phyloP scores from a whole-genome alignment of 1,140 invertebrate species.

The Bombus affinis region DNA sequence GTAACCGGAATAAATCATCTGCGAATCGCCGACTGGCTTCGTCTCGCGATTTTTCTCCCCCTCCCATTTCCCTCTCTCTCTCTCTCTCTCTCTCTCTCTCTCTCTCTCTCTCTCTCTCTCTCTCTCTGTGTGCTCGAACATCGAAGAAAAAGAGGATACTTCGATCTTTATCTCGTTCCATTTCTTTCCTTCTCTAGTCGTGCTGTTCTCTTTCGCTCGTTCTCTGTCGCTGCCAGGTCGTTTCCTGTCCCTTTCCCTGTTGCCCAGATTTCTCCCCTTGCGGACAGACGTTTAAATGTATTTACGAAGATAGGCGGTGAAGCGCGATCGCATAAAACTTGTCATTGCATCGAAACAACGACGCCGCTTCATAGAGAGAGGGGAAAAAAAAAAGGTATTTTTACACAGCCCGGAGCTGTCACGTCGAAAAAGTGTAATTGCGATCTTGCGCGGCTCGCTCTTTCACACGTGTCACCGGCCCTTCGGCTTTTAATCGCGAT shows the following conservation, averaged over 20 bases:
- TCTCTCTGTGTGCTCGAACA: not conserved
- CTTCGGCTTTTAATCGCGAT: conserved; percentile 71
- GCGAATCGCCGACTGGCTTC: conserved; percentile 54
- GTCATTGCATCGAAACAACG: conserved; percentile 44
- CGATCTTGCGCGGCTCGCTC: conserved; percentile 55
- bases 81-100: no score
- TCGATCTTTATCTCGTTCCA: conserved; percentile 37
- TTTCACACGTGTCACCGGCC: conserved; percentile 64
- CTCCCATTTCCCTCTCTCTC: no score
- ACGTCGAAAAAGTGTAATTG: conserved; percentile 58
- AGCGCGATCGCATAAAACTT: conserved; percentile 39
- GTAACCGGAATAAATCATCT: conserved; percentile 66
- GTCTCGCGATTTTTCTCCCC: conserved; percentile 16
- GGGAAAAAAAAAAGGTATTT: conserved; percentile 43
- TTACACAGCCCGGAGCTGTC: conserved; percentile 45
- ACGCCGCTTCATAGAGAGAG: conserved; percentile 2
- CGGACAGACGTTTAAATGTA: conserved; percentile 16
- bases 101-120: no score
- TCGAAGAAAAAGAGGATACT: conserved; percentile 48
- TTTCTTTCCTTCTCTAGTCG: no score
- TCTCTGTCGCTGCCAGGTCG: no score
- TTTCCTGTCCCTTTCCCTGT: not conserved
- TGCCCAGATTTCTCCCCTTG: not conserved
- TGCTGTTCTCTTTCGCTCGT: not conserved
- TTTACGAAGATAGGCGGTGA: not conserved